Base-by-base conservation (phyloP, 2,113 vertebrate species). In the Copsychus sechellarum region DNA sequence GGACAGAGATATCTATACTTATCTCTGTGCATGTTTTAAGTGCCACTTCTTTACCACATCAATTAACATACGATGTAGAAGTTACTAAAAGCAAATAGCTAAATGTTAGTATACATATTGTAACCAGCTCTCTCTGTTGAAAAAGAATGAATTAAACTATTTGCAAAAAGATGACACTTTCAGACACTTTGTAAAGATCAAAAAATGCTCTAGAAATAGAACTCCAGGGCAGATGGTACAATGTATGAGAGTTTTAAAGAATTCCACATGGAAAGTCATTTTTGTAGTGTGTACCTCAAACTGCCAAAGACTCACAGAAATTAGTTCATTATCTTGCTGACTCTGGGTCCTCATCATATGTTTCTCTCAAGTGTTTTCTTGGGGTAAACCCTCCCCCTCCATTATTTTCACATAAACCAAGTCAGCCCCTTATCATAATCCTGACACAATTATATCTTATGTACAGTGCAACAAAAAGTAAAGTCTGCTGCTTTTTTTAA, bases 331-430 rank as follows among this genome's bases (percentile, higher is more conserved):
- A 36, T 54, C 40, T 69, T 57, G 6, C 36, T 62, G 33, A 40
- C 34, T 69, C 23, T 65, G 28, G 4, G 3, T 77, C 19, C 28
- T 91, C 76, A 72, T 57, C 28, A 5, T 69, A 23, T 79, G 12
- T 65, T 74, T 38, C 10, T 33, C 9, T 62, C 40, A 77, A 81
- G n/a, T 47, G 17, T 61, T 72, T 69, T 88, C 40, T 87, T 31
- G 9, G 5, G 10, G 31, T 33, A 56, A 73, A 4, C 13, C 19
- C 43, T 20, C 20, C 0, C 1, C 6, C 10, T 38, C 67, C 17
- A 18, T 40, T 50, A 12, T 74, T 78, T 80, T 65, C 57, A 42
- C 11, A 40, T 43, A 57, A 74, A 81, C 61, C 38, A 53, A 67
- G 26, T n/a, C 53, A 53, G 6, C 4, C 11, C 31, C 12, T 83